phyloP scores from a whole-genome alignment of 2,888 invertebrate species.

The Trachelus stipa region DNA sequence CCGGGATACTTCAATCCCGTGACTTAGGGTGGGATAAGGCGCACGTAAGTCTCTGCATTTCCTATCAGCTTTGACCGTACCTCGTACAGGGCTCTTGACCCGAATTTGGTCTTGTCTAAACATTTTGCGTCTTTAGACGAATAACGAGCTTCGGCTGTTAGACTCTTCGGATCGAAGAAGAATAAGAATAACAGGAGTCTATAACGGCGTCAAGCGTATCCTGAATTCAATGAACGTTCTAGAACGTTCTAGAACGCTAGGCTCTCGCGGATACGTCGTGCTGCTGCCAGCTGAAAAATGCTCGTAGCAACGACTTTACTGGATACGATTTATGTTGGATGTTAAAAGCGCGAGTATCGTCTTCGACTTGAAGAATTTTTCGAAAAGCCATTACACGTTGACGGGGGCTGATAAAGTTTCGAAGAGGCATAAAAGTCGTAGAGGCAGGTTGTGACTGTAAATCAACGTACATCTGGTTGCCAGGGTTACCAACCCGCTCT shows the following conservation, averaged over 20 bases:
- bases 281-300: too few relatives aligned
- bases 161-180: too few relatives aligned
- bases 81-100: not conserved
- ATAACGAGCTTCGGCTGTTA: too few relatives aligned
- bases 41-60: not conserved
- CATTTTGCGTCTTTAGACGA: not conserved
- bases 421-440: not conserved
- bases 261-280: too few relatives aligned
- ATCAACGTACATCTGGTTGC: not conserved
- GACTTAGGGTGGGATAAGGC: not conserved
- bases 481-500: not conserved
- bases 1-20: not conserved
- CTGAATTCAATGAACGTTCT: too few relatives aligned
- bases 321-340: constrained; percentile 6
- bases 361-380: constrained; percentile 16
- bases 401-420: not conserved
- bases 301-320: not conserved
- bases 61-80: not conserved
- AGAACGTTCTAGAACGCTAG: too few relatives aligned
- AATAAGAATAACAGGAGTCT: too few relatives aligned
- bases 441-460: not conserved
- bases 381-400: not conserved
- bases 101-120: not conserved
- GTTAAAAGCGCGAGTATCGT: constrained; percentile 8
- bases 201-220: too few relatives aligned